Percentiles rank a stretch among this genome's conserved stretches.
phyloP scores from a whole-genome alignment of 2,113 vertebrate genomes.

The Butastur rufipennis region DNA sequence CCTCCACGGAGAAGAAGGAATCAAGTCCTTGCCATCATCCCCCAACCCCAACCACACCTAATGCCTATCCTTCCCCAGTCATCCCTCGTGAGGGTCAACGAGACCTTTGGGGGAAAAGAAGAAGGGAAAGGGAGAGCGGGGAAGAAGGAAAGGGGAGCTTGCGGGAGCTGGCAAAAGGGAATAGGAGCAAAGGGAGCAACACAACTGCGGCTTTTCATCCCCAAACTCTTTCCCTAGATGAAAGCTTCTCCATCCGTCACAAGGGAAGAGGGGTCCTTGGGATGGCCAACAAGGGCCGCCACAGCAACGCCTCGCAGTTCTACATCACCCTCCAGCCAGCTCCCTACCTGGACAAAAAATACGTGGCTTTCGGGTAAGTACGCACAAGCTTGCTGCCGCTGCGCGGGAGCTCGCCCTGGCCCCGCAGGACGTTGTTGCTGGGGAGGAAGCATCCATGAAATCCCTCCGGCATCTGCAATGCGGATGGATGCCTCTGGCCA shows the following conservation, averaged over 20 bases:
- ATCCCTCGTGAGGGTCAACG: neutral
- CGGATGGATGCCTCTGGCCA: neutral
- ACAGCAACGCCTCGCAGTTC: constrained; percentile 88
- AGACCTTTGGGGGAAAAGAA: neutral
- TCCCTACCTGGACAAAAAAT: constrained; percentile 83
- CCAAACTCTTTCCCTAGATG: constrained; percentile 71
- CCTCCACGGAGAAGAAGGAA: neutral
- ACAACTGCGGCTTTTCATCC: neutral
- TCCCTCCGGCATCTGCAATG: accelerated
- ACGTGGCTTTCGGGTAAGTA: constrained; percentile 90
- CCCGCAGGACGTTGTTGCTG: neutral
- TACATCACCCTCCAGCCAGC: constrained; percentile 87
- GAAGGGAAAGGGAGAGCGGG: neutral
- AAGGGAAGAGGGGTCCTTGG: constrained; percentile 79
- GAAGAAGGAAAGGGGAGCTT: neutral
- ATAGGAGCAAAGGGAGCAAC: neutral
- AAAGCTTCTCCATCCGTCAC: constrained; percentile 83
- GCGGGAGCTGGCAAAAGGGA: neutral
- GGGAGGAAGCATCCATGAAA: neutral
- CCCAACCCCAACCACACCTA: neutral
- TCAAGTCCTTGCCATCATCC: neutral
- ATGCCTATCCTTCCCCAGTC: neutral
- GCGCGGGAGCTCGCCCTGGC: accelerated
- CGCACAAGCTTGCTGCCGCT: no score
- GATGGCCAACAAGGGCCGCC: constrained; percentile 87